Evolutionary conservation across 2,113 vertebrate species (phyloP), one percentile per base, ranked within the genome.

Genomic region (Callocephalon fimbriatum): DNA sequence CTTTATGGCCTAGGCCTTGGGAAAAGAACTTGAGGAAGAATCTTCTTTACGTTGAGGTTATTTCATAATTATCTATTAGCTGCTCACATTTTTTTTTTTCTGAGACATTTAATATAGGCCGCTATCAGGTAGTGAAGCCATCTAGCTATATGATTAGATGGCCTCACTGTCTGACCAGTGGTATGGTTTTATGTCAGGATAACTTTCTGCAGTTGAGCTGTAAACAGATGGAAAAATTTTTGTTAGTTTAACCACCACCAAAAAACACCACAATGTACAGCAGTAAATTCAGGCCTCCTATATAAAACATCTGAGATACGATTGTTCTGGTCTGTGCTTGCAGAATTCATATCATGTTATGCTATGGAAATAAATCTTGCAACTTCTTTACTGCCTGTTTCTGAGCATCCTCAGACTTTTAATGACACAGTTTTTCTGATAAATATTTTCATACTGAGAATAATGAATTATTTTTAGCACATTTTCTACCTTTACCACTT

Each of bases 121-220:
- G 13, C 21, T 71, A 3, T 32, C 3, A 11, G 11, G 5, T 8
- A 25, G 26, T 16, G 38, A 63, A 51, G 14, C 27, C 4, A 0
- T 75, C 67, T 59, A 62, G 22, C 9, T 38, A 20, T 12, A 8
- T 67, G 40, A 7, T 76, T 80, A 50, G 18, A 32, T 10, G 22
- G 12, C 62, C 17, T 56, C 37, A 15, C 11, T 74, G 8, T 63
- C 47, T 76, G 44, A 80, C 16, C 44, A 47, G 23, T 38, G 12
- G 3, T 29, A 10, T 9, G 6, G 7, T 37, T 89, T 93, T 59
- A 25, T 71, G 29, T 67, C 42, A 71, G 25, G 42, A 29, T n/a
- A 59, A 50, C 17, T 78, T 81, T 70, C 37, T 84, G 35, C 22
- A 31, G 13, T 1, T 54, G 29, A 47, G 10, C n/a, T 8, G 2